Evolutionary conservation across 1,140 invertebrate species (phyloP).

Genomic region (Coenobita brevimanus): DNA sequence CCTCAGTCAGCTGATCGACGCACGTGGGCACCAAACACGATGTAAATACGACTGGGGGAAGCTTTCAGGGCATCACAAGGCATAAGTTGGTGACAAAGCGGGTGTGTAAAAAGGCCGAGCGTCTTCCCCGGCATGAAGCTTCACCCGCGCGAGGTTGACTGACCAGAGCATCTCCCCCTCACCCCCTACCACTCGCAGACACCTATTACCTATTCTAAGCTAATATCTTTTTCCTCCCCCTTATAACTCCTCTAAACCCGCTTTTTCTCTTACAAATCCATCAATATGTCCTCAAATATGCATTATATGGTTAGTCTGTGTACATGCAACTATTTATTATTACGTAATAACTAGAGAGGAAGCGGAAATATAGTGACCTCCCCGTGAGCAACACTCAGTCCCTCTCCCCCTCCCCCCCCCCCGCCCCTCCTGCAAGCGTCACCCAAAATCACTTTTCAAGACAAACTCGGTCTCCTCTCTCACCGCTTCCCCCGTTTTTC

Average conservation of each 20-base stretch:
- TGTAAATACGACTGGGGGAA: too few relatives aligned
- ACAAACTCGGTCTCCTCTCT: conserved; percentile 59
- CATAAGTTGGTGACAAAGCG: conserved; percentile 41
- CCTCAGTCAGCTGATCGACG: conserved; percentile 6
- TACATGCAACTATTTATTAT: neutral
- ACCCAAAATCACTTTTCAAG: conserved; percentile 68
- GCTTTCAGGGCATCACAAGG: neutral
- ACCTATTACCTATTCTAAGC: conserved; percentile 59
- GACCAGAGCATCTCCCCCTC: conserved; percentile 66
- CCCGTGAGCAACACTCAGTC: conserved; percentile 61
- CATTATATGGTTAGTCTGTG: neutral
- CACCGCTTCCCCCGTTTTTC: conserved; percentile 38
- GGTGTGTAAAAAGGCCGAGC: conserved; percentile 40
- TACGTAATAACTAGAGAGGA: conserved; percentile 47
- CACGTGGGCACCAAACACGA: neutral
- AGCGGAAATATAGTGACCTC: conserved; percentile 62
- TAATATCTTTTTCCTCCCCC: conserved; percentile 18
- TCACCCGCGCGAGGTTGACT: conserved; percentile 66
- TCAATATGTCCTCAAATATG: neutral
- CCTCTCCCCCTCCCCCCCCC: conserved; percentile 7
- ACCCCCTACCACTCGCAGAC: conserved; percentile 47
- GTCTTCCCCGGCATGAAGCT: conserved; percentile 55
- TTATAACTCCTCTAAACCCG: neutral
- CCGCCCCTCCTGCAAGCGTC: conserved; percentile 60
- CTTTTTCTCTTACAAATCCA: neutral